Base-by-base conservation (phyloP, 1,140 invertebrate species). In the Agraylea sexmaculata region DNA sequence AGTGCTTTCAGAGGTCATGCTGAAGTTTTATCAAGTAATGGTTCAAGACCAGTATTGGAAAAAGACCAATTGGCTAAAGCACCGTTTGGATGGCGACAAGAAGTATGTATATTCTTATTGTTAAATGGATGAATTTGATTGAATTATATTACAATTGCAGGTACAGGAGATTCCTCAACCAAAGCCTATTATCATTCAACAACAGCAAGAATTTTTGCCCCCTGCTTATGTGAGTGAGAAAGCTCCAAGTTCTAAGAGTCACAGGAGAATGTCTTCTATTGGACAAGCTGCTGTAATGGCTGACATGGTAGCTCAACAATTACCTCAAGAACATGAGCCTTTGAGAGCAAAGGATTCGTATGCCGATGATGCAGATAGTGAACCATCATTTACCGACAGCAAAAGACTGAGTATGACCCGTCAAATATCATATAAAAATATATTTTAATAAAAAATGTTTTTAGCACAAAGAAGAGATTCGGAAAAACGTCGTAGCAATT, bases 401-500 rank as follows among this genome's bases (percentile, higher is more conserved):
- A 58, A 58, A 27, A 55, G 56, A n/a, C 57, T 59, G 40, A 57
- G 58, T 58, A 35, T 37, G 43, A 8, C 8, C 8, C n/a, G 8
- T 27, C 25, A 8, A 8, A 27, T 27, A 8, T 27, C 25, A 27
- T n/a, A n/a, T 25, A 12, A 12, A 25, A 25, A 25, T 8, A 12
- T 25, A 25, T 8, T 25, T 25, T 25, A 8, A 25, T 25, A 25
- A 25, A 25, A 25, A 25, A 25, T 25, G 23, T 31, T 53, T 56
- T 11, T 45, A 66, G 62, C 60, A 50, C 65, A 66, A 53, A 58
- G 65, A 50, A 56, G 54, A 53, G 65, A 68, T 50, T 68, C 65
- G 1, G 65, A 68, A 38, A 59, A 56, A 32, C 56, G 70, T 13
- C 71, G 71, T 49, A 72, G 70, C 37, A 71, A 69, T 40, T 74